Percentiles rank a stretch among this genome's conserved stretches.
Conservation (phyloP, 2,888 invertebrate genomes). For the Didymodactylos carnosus region DNA sequence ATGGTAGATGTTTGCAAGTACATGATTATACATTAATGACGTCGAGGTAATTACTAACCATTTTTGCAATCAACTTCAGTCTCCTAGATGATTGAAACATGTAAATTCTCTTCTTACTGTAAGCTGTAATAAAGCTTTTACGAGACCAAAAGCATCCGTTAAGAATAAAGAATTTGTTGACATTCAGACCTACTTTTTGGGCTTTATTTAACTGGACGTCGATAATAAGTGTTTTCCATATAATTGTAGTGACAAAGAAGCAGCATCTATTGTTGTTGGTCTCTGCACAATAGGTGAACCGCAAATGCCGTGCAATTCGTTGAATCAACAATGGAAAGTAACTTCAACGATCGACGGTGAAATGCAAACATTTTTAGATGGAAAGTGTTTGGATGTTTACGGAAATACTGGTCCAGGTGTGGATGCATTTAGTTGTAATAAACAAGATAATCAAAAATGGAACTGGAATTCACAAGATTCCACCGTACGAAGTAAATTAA, state of each 20-base stretch:
- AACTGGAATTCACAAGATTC: not conserved
- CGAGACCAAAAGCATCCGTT: no score
- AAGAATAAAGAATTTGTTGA: no score
- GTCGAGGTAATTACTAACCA: no score
- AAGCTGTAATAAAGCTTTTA: no score
- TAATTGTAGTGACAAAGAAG: not conserved
- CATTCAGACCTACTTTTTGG: no score
- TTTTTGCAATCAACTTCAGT: no score
- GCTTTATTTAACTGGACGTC: no score
- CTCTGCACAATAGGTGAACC: not conserved
- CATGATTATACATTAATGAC: no score
- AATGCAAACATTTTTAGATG: not conserved
- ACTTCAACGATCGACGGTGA: not conserved
- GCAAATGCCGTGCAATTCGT: not conserved
- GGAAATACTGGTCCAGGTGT: not conserved
- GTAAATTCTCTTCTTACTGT: no score
- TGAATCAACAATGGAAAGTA: not conserved
- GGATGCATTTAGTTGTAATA: not conserved
- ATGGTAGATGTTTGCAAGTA: not conserved
- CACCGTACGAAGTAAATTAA: not conserved
- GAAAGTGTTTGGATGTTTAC: not conserved
- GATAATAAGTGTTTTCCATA: no score
- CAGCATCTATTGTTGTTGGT: not conserved
- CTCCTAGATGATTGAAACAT: no score
- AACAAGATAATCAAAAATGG: not conserved